Evolutionary conservation across 2,113 vertebrate genomes (phyloP).

Genomic region (Oncorhynchus tshawytscha): DNA sequence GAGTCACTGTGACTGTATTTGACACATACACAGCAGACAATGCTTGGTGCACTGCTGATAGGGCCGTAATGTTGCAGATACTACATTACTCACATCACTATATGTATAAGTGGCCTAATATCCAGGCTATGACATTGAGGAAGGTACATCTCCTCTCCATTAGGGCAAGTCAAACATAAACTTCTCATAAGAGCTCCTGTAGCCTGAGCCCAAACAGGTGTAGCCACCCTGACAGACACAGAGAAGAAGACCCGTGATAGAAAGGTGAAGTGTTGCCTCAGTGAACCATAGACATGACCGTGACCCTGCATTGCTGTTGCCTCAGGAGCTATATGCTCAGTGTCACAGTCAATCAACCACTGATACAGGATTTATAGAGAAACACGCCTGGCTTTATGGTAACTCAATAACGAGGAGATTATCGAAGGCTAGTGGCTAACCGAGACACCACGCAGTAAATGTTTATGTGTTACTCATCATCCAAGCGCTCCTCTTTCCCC

Average conservation of each 20-base stretch:
- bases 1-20: not conserved
- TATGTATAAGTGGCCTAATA: not conserved
- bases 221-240: conserved; percentile 12
- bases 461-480: conserved; percentile 65
- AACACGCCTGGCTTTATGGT: conserved; percentile 44
- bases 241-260: conserved; percentile 3
- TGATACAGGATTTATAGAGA: conserved; percentile 33
- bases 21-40: not conserved
- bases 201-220: not conserved
- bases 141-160: not conserved
- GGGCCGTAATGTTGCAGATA: not conserved
- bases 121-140: not conserved
- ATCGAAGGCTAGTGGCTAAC: conserved; percentile 47
- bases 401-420: conserved; percentile 50
- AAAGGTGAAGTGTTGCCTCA: conserved; percentile 37
- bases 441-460: conserved; percentile 66
- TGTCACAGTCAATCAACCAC: conserved; percentile 53
- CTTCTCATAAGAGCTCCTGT: not conserved
- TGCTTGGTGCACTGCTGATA: not conserved
- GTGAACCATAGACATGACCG: conserved; percentile 32
- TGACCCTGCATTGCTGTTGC: conserved; percentile 18
- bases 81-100: not conserved
- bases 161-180: no score
- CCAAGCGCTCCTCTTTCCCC: conserved; percentile 31
- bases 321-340: conserved; percentile 29